Base-by-base conservation (phyloP, 64 coral and sea anemone genomes). In the Montipora cactus region DNA sequence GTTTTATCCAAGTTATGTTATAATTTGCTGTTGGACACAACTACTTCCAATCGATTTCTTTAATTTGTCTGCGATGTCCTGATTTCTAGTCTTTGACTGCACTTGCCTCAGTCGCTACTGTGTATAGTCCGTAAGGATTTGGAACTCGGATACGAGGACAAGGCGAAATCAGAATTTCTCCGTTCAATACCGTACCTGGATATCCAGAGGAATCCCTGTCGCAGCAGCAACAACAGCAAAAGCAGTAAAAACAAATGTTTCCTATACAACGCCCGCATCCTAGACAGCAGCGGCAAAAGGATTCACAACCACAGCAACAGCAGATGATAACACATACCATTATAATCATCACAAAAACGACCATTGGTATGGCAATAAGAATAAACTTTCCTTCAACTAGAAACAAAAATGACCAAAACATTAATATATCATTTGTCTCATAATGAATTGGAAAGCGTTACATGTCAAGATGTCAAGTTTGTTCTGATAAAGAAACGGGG, bases 141-240 rank as follows among this genome's bases (percentile, higher is more conserved):
- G 8, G 13, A 64, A 3, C 3, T 14, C 8, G 3, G 8, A 23
- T n/a, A 71, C n/a, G 4, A 21, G n/a, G 1, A 71, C 9, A 71
- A 20, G 21, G 67, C 4, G 22, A n/a, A 23, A 71, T 5, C 18
- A 71, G 18, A 71, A 20, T 5, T 16, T 7, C 0, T 10, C 67
- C 5, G 18, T 71, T 3, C 4, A 8, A 20, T 71, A 71, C 8
- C 12, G 23, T 48, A 78, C 76, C 76, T n/a, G 76, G 49, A 5
- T 45, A 78, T 5, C 76, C 45, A 12, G 46, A 49, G 15, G 44
- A 19, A 18, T 46, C 25, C 7, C 10, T 14, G 5, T 76, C 28
- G 23, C 74, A 76, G 25, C 73, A 75, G 10, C 76, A 78, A 49
- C 76, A 78, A 14, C 76, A 78, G 47, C 76, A 78, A 7, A 46